These are phyloP conservation scores for Plumapathes pennacea DNA, from an alignment of 92 coral and sea anemone genomes.

Conservation along the genomic window DNA sequence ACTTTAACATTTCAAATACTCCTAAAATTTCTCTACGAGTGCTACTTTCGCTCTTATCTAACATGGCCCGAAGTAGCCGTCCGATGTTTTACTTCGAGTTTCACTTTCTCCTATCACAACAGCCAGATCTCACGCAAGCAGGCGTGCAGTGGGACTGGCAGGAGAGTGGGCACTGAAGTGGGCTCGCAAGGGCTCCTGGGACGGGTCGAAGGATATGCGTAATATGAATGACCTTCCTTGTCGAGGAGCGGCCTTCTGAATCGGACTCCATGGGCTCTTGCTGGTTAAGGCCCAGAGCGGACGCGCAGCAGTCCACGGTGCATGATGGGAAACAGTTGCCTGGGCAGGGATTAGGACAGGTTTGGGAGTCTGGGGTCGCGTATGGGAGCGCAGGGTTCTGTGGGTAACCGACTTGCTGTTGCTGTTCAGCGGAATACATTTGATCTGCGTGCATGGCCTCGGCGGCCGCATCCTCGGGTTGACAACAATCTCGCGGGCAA, in stretches of 20 bases:
- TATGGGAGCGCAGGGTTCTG: constrained; percentile 16
- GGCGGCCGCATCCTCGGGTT: constrained; percentile 74
- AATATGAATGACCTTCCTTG: constrained; percentile 72
- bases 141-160: constrained; percentile 93
- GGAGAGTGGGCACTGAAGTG: constrained; percentile 61
- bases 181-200: constrained; percentile 33
- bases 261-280: constrained; percentile 22
- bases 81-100: constrained; percentile 15
- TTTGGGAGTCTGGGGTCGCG: constrained; percentile 4
- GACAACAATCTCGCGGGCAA: constrained; percentile 88
- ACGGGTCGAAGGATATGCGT: constrained; percentile 72
- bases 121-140: constrained; percentile 88
- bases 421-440: constrained; percentile 11
- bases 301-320: constrained; percentile 74
- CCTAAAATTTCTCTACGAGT: constrained; percentile 12
- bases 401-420: constrained; percentile 20
- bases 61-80: no score
- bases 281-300: constrained; percentile 68
- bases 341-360: constrained; percentile 81
- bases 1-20: constrained; percentile 9
- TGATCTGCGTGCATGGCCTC: constrained; percentile 30
- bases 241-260: constrained; percentile 71
- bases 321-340: constrained; percentile 70
- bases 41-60: no score
- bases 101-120: constrained; percentile 67